Evolutionary conservation across 2,113 vertebrate species (phyloP).

Genomic region (Nannobrachium achirus): DNA sequence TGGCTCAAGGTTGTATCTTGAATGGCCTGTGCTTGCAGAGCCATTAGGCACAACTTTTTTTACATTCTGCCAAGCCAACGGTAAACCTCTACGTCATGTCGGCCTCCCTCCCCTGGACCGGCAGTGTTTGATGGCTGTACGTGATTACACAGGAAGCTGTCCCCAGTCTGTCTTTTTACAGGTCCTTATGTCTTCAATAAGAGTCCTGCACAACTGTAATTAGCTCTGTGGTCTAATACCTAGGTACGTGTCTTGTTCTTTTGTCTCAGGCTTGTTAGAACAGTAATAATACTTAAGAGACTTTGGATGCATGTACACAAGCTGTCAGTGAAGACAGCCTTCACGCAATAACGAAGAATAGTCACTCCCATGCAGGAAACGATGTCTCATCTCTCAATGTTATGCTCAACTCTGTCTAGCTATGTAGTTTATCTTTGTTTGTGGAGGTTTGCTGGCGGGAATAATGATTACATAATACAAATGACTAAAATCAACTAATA

Average conservation of each 20-base stretch:
- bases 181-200: conserved; percentile 19
- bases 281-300: neutral
- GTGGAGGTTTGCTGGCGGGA: neutral
- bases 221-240: conserved; percentile 26
- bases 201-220: conserved; percentile 35
- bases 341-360: too few relatives aligned
- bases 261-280: neutral
- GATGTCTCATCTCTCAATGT: neutral
- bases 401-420: neutral
- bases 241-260: neutral
- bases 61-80: conserved; percentile 24
- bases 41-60: conserved; percentile 40
- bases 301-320: neutral
- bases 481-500: neutral
- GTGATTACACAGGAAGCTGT: conserved; percentile 46
- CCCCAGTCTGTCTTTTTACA: conserved; percentile 34
- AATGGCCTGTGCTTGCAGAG: conserved; percentile 28
- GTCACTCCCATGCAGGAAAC: neutral
- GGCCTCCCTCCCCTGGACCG: neutral
- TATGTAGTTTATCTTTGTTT: neutral
- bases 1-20: conserved; percentile 4
- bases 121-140: conserved; percentile 28
- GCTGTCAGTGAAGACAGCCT: too few relatives aligned
- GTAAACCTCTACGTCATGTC: conserved; percentile 31
- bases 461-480: neutral